Conservation (phyloP, 2,888 invertebrate genomes). For the Acanthosepion pharaonis region DNA sequence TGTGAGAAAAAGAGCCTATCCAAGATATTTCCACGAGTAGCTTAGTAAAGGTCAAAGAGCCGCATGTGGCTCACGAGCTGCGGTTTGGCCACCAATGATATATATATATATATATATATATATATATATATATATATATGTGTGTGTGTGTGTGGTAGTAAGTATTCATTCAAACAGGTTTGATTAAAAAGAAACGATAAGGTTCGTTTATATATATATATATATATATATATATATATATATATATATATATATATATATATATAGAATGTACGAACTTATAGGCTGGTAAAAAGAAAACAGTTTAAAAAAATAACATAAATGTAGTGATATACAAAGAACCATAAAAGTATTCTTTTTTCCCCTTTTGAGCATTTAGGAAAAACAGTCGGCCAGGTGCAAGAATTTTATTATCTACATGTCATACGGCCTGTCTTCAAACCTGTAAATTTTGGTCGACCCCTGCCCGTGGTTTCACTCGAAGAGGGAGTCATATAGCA, state of each 20-base stretch:
- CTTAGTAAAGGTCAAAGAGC: too few species aligned
- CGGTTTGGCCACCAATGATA: too few species aligned
- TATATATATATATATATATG: too few species aligned
- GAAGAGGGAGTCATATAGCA: background rate
- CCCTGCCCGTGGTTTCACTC: background rate
- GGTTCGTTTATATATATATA: too few species aligned
- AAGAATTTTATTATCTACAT: background rate
- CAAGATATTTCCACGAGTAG: too few species aligned
- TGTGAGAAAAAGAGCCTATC: too few species aligned
- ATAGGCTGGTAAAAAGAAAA: background rate
- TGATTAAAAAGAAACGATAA: too few species aligned
- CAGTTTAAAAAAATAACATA: background rate
- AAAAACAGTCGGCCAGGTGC: background rate
- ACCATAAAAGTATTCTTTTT: background rate
- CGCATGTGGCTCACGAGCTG: too few species aligned
- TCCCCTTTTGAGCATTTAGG: background rate
- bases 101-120: too few species aligned
- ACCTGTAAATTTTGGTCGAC: background rate
- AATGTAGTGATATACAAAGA: background rate
- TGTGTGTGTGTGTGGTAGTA: too few species aligned
- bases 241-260: conserved; percentile 2
- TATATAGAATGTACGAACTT: background rate
- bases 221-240: background rate
- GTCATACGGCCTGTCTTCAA: conserved; percentile 4
- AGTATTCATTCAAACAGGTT: too few species aligned